These are phyloP conservation scores for Rhynchomys soricoides DNA, from an alignment of 2,113 vertebrate species.

Conservation along the genomic window DNA sequence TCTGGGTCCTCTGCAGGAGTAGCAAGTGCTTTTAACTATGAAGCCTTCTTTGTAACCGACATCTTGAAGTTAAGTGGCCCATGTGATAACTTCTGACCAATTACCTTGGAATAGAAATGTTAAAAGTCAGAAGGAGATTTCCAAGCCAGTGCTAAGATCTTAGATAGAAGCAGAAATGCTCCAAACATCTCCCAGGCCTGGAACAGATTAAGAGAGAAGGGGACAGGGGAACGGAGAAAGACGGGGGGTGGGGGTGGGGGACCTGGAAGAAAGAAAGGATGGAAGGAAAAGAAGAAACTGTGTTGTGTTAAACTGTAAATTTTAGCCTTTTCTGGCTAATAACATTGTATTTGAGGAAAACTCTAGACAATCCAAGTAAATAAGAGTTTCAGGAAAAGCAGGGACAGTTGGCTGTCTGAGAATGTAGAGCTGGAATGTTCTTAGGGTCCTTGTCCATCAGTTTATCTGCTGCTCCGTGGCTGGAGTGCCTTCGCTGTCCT, in stretches of 20 bases:
- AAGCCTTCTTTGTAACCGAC: not conserved
- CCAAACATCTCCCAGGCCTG: not conserved
- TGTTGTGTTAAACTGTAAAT: not conserved
- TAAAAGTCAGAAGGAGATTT: constrained; percentile 6
- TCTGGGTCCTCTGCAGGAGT: not conserved
- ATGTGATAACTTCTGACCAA: constrained; percentile 13
- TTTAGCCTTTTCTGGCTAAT: not conserved
- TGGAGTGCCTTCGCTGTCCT: constrained; percentile 1
- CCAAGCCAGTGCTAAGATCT: not conserved
- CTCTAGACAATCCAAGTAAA: constrained; percentile 32
- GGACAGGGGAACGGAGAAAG: not conserved
- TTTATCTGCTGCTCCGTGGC: not conserved
- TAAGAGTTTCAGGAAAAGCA: constrained; percentile 9
- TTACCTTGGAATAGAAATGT: constrained; percentile 8
- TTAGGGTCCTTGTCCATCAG: not conserved
- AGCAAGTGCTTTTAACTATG: not conserved
- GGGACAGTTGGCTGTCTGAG: not conserved
- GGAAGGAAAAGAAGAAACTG: not conserved
- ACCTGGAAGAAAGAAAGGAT: not conserved
- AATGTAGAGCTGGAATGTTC: not conserved
- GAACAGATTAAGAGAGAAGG: not conserved
- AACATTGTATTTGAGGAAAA: not conserved
- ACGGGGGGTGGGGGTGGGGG: fast-evolving
- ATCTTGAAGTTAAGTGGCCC: not conserved
- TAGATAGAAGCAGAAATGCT: not conserved